A percentile compares a stretch with the other conserved stretches of the same genome.
phyloP scores from a whole-genome alignment of 1,140 invertebrate species.

The Dendroctonus ponderosae region DNA sequence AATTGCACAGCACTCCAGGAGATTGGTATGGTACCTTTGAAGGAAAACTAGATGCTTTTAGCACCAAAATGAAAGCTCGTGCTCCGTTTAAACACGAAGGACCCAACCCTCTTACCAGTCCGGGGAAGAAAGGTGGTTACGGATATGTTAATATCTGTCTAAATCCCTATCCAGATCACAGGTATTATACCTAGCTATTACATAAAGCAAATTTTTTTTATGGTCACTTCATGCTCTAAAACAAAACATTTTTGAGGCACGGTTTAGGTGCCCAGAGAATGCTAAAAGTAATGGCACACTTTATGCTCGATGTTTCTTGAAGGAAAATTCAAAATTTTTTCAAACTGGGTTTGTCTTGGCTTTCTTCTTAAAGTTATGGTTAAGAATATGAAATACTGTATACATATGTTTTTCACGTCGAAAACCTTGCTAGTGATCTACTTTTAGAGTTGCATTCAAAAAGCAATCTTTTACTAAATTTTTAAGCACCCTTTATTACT shows the following conservation, averaged over 20 bases:
- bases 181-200: slow-evolving; percentile 36
- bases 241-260: no score
- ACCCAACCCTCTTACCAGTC: slow-evolving; percentile 41
- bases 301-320: neutral
- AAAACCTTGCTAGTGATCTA: neutral
- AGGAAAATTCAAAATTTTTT: neutral
- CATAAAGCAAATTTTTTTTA: slow-evolving; percentile 3
- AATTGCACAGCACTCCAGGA: slow-evolving; percentile 44
- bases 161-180: slow-evolving; percentile 46
- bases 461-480: neutral
- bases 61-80: slow-evolving; percentile 27
- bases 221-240: neutral
- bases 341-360: no score
- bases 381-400: neutral
- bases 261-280: no score
- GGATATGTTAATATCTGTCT: slow-evolving; percentile 48
- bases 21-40: slow-evolving; percentile 48
- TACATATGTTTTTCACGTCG: neutral
- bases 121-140: slow-evolving; percentile 46
- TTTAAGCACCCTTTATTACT: neutral
- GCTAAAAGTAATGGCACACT: no score
- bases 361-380: slow-evolving; percentile 1
- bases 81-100: slow-evolving; percentile 28
- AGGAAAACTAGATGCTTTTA: slow-evolving; percentile 42
- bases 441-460: neutral